Conservation (phyloP, 1,140 invertebrate species). For the Plodia interpunctella region DNA sequence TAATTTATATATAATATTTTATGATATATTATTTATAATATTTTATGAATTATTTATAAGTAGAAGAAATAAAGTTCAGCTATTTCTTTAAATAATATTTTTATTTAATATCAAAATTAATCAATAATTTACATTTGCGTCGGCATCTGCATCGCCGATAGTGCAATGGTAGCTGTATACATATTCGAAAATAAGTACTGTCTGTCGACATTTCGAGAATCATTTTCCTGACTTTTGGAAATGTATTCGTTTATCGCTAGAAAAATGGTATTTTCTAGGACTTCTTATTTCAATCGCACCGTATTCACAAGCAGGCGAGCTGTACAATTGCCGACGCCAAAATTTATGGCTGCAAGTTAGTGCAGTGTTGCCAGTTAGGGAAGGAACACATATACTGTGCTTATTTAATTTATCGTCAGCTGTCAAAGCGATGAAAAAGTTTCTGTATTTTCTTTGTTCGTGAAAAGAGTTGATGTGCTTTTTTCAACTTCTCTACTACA, state of each 20-base stretch:
- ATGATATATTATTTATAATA: too few relatives aligned
- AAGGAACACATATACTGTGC: background rate
- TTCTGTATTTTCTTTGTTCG: background rate
- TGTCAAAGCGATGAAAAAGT: background rate
- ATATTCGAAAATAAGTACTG: too few relatives aligned
- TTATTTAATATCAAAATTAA: too few relatives aligned
- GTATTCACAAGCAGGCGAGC: slow-evolving; percentile 11
- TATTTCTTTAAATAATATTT: too few relatives aligned
- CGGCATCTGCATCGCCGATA: too few relatives aligned
- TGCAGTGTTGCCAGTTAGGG: slow-evolving; percentile 9
- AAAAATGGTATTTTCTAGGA: slow-evolving; percentile 23
- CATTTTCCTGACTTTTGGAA: background rate
- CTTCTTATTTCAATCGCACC: slow-evolving; percentile 27
- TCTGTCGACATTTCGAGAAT: too few relatives aligned
- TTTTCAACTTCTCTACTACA: background rate
- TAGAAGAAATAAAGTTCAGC: too few relatives aligned
- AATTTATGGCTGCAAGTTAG: slow-evolving; percentile 26
- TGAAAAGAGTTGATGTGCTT: background rate
- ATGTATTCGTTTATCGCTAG: slow-evolving; percentile 21
- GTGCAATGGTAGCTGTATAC: too few relatives aligned
- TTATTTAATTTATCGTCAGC: background rate
- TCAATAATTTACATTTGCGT: too few relatives aligned
- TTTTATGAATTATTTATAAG: too few relatives aligned
- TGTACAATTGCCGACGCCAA: slow-evolving; percentile 20
- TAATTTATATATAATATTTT: too few relatives aligned